These are phyloP conservation scores for Neocrepidodera transversa DNA, from an alignment of 2,888 invertebrate species.

Conservation along the genomic window DNA sequence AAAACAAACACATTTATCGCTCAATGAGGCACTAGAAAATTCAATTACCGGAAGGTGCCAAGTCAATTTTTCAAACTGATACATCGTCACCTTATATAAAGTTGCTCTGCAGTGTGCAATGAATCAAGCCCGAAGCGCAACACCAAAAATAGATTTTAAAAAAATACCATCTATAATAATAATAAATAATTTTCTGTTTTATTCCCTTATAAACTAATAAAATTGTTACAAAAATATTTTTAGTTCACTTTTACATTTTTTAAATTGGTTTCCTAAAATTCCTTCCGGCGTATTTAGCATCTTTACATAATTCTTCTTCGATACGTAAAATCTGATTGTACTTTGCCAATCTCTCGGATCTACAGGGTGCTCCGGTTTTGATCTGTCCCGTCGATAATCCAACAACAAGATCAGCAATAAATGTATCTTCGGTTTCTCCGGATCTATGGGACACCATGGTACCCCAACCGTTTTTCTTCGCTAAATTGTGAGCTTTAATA, in stretches of 20 bases:
- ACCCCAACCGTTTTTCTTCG: conserved; percentile 93
- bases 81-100: conserved; percentile 29
- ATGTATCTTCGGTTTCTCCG: conserved; percentile 99
- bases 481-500: conserved; percentile 89
- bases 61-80: conserved; percentile 30
- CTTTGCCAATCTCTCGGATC: conserved; percentile 97
- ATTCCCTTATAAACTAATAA: not conserved
- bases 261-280: conserved; percentile 85
- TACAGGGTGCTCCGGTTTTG: conserved; percentile 98
- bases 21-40: conserved; percentile 28
- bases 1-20: conserved; percentile 31
- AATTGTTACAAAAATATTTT: not conserved
- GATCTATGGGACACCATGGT: conserved; percentile 99
- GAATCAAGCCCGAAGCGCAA: not conserved
- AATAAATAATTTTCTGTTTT: not conserved
- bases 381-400: conserved; percentile 99
- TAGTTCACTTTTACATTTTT: not conserved
- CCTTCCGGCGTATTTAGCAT: conserved; percentile 93
- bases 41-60: conserved; percentile 34
- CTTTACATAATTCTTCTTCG: conserved; percentile 93
- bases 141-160: conserved; percentile 1
- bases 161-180: not conserved
- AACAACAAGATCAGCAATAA: conserved; percentile 99
- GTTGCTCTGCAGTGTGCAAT: not conserved
- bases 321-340: conserved; percentile 99